Evolutionary conservation across 2,113 vertebrate genomes (phyloP), one percentile per base, ranked within the genome.

Genomic region (Menura novaehollandiae): DNA sequence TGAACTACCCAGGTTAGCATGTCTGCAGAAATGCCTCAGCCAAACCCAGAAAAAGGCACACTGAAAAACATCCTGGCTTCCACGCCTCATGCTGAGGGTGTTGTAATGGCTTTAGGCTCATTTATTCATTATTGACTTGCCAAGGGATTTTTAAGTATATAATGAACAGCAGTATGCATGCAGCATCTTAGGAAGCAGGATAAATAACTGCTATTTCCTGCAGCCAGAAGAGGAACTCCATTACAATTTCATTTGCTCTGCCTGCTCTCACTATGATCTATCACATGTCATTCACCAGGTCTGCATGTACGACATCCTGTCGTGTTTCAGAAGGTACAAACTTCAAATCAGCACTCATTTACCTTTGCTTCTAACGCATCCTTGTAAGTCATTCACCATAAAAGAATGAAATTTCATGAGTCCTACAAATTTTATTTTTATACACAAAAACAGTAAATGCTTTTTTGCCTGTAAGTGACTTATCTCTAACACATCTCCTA

Each of bases 171-270:
- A 82, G 89, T 78, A 93, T 68, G 74, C 86, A 79, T 22, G 47
- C 53, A 74, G 85, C 52, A 80, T 95, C 81, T 78, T 78, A 75
- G 39, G 91, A 87, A 94, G 63, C 55, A 94, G 95, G 96, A 97
- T 79, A 97, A 98, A 97, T 93, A 97, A 95, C 73, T 82, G 91
- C 89, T 68, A 89, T 97, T 97, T 96, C 83, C 78, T 93, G 91
- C 55, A 72, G 84, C 49, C 32, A 93, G 83, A 95, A 94, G 43
- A 97, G 85, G 83, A 97, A 97, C 96, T 96, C 91, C 66, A 97
- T 97, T 97, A 97, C 79, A 92, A 94, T 97, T 97, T 97, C 92
- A 97, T 97, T 97, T 96, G 80, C 85, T 96, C 79, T 76, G 88
- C 89, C 67, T 93, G 58, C 72, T 97, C 88, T 91, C 13, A 39